A percentile compares a stretch with the other conserved stretches of the same genome.
Evolutionary conservation across 2,797 vertebrate genomes (phyloP).

Genomic region (Mormyrus hasselquistii): DNA sequence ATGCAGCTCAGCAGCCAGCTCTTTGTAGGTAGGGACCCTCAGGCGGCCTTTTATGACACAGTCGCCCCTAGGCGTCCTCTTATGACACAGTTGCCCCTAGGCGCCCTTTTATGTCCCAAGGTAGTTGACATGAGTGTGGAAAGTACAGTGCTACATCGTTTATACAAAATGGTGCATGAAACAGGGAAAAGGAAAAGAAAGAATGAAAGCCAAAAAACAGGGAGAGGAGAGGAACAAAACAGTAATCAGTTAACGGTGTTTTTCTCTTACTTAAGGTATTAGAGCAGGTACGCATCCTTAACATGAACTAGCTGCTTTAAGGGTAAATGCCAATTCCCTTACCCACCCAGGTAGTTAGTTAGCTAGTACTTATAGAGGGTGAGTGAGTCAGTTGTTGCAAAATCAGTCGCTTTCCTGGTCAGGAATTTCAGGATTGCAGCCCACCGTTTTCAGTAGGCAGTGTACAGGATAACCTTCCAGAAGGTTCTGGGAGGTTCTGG

Average conservation of each 20-base stretch:
- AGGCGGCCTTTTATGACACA: not conserved
- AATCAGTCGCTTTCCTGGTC: not conserved
- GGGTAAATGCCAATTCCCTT: not conserved
- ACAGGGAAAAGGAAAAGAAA: not conserved
- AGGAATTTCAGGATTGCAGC: not conserved
- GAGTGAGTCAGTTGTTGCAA: not conserved
- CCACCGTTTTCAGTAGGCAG: not conserved
- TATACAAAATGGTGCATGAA: not conserved
- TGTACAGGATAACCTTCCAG: not conserved
- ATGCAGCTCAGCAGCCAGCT: slow-evolving; percentile 85
- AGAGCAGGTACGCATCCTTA: not conserved
- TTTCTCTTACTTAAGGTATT: not conserved
- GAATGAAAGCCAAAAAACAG: not conserved
- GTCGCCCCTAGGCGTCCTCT: not conserved
- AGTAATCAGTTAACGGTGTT: not conserved
- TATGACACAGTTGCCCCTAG: not conserved
- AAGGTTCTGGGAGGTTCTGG: not conserved
- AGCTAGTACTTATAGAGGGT: not conserved
- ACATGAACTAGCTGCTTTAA: not conserved
- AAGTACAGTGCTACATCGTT: not conserved
- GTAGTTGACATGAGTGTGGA: not conserved
- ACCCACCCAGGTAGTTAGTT: not conserved
- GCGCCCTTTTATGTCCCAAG: not conserved
- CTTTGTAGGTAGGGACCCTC: slow-evolving; percentile 80
- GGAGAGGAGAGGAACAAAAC: not conserved